These are phyloP conservation scores for Danio rerio DNA, from an alignment of 2,113 vertebrate genomes.

Conservation along the genomic window DNA sequence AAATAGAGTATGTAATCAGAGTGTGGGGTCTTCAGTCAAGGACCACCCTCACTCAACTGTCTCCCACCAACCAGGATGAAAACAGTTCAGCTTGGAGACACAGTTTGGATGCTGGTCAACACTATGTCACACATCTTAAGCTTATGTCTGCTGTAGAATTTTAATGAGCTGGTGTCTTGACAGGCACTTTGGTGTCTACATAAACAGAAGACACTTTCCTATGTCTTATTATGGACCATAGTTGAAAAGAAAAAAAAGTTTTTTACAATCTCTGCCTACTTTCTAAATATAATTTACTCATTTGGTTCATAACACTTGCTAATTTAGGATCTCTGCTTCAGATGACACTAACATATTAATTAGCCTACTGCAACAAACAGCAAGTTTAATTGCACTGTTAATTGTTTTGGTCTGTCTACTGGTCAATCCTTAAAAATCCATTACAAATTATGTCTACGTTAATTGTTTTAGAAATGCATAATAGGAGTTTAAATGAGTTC, in stretches of 20 bases:
- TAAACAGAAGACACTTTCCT: background rate
- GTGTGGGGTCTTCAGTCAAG: conserved; percentile 42
- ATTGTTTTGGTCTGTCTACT: no score
- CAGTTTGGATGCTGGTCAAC: conserved; percentile 30
- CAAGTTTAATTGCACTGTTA: background rate
- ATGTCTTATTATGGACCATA: background rate
- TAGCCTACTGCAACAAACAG: background rate
- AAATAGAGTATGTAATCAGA: conserved; percentile 27
- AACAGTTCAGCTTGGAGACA: conserved; percentile 12
- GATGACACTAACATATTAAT: background rate
- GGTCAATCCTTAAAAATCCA: no score
- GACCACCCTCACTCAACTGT: conserved; percentile 44
- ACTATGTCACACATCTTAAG: conserved; percentile 20
- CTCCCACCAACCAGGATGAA: conserved; percentile 9
- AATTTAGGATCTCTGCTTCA: background rate
- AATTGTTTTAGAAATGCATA: no score
- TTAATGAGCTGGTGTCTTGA: conserved; percentile 12
- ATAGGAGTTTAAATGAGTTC: no score
- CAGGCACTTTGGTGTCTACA: background rate
- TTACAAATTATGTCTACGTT: no score
- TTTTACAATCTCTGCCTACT: background rate
- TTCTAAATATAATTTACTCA: background rate
- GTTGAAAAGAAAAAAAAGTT: background rate
- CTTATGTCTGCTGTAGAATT: conserved; percentile 1
- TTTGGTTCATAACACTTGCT: background rate